phyloP scores from a whole-genome alignment of 2,888 invertebrate species.

The Mythimna lalbum region DNA sequence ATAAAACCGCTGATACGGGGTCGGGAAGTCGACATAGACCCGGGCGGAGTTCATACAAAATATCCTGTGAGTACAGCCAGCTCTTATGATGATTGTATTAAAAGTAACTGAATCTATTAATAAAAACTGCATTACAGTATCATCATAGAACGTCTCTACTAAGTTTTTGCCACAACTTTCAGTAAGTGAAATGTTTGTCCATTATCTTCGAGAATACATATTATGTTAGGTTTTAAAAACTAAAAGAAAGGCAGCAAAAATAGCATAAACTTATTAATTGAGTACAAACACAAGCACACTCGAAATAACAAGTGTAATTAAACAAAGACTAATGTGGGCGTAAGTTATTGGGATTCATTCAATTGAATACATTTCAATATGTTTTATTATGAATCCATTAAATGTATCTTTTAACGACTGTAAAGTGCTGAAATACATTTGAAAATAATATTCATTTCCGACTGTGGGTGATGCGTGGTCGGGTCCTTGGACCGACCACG shows the following conservation, averaged over 20 bases:
- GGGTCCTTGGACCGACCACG: neutral
- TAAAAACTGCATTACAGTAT: too few species aligned
- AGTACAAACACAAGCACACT: neutral
- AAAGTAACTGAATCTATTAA: neutral
- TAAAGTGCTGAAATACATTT: conserved; percentile 22
- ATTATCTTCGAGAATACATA: neutral
- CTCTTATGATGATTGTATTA: too few species aligned
- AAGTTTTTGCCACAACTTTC: neutral
- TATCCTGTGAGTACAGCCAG: too few species aligned
- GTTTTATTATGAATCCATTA: too few species aligned
- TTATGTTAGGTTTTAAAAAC: neutral
- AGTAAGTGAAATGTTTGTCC: too few species aligned
- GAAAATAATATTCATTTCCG: conserved; percentile 7
- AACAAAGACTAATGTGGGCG: neutral
- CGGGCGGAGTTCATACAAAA: too few species aligned
- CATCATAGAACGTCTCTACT: neutral
- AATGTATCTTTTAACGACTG: neutral
- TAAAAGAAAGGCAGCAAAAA: neutral
- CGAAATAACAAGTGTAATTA: neutral
- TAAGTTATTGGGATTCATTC: neutral
- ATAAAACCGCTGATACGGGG: too few species aligned
- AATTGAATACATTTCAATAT: neutral
- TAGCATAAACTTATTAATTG: neutral
- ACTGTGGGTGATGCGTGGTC: conserved; percentile 3
- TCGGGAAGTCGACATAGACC: too few species aligned